A percentile compares a stretch with the other conserved stretches of the same genome.
Conservation (phyloP, 2,113 vertebrate genomes). For the Ophthalmolycus amberensis region DNA sequence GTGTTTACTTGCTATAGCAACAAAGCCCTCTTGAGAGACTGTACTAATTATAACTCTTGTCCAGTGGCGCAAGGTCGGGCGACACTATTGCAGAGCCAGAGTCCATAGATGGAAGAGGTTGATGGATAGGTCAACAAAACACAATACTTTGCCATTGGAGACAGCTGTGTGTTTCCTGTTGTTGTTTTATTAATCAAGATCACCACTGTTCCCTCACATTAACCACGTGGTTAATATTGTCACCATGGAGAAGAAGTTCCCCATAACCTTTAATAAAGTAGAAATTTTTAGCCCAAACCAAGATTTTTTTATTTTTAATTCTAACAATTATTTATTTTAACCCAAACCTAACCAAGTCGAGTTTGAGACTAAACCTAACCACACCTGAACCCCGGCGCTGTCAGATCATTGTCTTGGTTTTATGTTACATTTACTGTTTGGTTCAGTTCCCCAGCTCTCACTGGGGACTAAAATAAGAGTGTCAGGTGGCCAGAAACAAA, state of each 20-base stretch:
- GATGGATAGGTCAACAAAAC: background rate
- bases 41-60: background rate
- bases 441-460: background rate
- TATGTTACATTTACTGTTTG: too few relatives aligned
- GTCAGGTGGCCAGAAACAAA: background rate
- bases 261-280: background rate
- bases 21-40: background rate
- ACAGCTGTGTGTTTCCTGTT: background rate
- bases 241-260: background rate
- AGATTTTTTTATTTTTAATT: background rate
- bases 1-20: background rate
- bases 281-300: too few relatives aligned
- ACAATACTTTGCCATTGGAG: background rate
- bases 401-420: background rate
- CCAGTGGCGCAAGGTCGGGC: background rate
- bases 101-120: background rate
- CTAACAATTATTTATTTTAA: background rate
- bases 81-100: background rate
- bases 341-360: background rate
- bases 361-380: background rate
- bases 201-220: too few relatives aligned
- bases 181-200: too few relatives aligned
- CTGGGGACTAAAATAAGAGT: background rate
- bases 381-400: background rate
- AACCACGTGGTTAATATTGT: background rate